A percentile compares a stretch with the other conserved stretches of the same genome.
Evolutionary conservation across 2,113 vertebrate species (phyloP).

Genomic region (Burhinus oedicnemus): DNA sequence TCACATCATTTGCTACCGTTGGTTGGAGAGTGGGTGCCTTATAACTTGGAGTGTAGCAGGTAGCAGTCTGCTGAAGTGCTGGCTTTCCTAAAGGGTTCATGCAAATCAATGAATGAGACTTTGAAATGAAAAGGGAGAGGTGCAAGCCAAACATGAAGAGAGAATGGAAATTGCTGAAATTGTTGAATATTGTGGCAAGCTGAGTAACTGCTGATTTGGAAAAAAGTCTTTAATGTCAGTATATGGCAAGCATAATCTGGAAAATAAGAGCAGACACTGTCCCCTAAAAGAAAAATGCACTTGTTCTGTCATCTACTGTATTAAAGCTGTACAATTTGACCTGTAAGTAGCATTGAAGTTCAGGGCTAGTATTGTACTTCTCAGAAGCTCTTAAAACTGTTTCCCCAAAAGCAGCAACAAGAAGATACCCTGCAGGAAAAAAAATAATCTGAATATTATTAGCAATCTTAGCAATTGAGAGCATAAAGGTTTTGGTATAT

Average conservation of each 20-base stretch:
- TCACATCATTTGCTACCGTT: background rate
- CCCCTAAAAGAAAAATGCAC: background rate
- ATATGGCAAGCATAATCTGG: background rate
- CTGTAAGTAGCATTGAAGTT: background rate
- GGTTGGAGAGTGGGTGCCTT: background rate
- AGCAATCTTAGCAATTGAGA: background rate
- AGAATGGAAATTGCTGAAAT: background rate
- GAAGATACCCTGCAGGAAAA: background rate
- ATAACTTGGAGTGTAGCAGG: background rate
- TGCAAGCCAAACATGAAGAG: background rate
- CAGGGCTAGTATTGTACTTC: background rate
- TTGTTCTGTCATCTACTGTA: background rate
- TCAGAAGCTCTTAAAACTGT: background rate
- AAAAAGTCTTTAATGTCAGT: background rate
- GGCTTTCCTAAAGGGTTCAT: background rate
- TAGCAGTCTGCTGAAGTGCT: background rate
- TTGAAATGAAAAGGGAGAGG: background rate
- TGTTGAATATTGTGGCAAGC: background rate
- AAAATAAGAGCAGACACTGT: background rate
- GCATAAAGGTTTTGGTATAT: background rate
- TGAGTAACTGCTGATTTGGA: background rate
- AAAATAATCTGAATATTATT: background rate
- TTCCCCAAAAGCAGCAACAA: background rate
- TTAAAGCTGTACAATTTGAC: background rate
- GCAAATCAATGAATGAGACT: background rate